Base-by-base conservation (phyloP, 2,888 invertebrate species). In the Polydrusus tereticollis region DNA sequence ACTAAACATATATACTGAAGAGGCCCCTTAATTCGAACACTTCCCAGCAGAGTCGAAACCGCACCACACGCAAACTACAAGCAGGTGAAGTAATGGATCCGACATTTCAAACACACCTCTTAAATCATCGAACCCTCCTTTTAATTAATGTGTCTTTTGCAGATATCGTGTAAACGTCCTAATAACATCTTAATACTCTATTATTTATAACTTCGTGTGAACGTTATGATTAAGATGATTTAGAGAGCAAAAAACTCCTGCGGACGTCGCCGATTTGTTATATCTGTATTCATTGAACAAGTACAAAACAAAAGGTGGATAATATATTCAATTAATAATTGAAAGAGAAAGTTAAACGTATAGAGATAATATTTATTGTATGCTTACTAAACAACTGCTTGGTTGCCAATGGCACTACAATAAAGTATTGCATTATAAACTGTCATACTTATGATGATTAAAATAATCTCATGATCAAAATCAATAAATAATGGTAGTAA, bases 81-180 rank as follows among this genome's bases (percentile, higher is more conserved):
- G 52, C 52, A 52, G 52, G 52, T 52, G 52, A 52, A 14, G n/a
- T 14, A 52, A 52, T 29, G 52, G 47, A 21, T 47, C 10, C 1
- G 47, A 47, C 21, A n/a, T 5, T 52, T 52, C 14, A 52, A 52
- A 29, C 29, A 29, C 52, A 52, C 52, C 58, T 58, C 38, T 36
- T 58, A 58, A 58, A 58, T 58, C 58, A 58, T 58, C 58, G 38
- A 58, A 26, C 38, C 38, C 58, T 38, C 58, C 45, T 47, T 63
- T 33, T 63, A 64, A 64, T 64, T 64, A 52, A 52, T 38, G 38
- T 64, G 52, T 52, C 52, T 64, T 38, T 36, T 29, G 64, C 64
- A 36, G 21, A 64, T 64, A 52, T 64, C 50, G 29, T 64, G 64
- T 64, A 64, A 50, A 50, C 64, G 50, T 38, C 52, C 52, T 52